Conservation (phyloP, 2,888 invertebrate genomes). For the Oeneis ivallda region DNA sequence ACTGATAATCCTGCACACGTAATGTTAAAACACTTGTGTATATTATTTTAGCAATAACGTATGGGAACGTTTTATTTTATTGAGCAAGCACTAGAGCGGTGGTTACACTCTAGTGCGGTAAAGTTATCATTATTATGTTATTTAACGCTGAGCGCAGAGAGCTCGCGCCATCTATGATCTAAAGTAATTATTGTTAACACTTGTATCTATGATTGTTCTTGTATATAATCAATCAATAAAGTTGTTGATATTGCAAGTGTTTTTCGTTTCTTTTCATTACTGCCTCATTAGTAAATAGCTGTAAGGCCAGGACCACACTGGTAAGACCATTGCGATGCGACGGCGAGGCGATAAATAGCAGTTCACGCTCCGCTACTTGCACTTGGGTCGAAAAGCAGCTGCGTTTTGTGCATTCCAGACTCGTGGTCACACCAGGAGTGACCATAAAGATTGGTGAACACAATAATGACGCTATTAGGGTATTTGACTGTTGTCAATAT, state of each 20-base stretch:
- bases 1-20: slow-evolving; percentile 6
- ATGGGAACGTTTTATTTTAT: slow-evolving; percentile 1
- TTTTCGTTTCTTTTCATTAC: slow-evolving; percentile 45
- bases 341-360: too few relatives aligned
- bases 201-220: slow-evolving; percentile 74
- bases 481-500: too few relatives aligned
- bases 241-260: slow-evolving; percentile 75
- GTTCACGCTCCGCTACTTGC: too few relatives aligned
- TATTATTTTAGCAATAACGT: slow-evolving; percentile 10
- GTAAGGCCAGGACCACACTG: too few relatives aligned
- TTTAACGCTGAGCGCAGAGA: slow-evolving; percentile 43
- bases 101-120: background rate
- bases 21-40: slow-evolving; percentile 9
- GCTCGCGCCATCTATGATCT: slow-evolving; percentile 13
- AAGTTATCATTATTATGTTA: slow-evolving; percentile 19
- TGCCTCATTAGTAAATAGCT: too few relatives aligned
- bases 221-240: slow-evolving; percentile 80
- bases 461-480: too few relatives aligned
- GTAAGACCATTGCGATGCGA: too few relatives aligned
- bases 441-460: too few relatives aligned
- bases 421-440: too few relatives aligned
- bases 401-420: too few relatives aligned
- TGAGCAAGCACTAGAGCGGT: background rate
- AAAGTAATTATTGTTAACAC: slow-evolving; percentile 60
- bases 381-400: too few relatives aligned